Evolutionary conservation across 2,888 invertebrate species (phyloP).

Genomic region (Drosophila percnosoma): DNA sequence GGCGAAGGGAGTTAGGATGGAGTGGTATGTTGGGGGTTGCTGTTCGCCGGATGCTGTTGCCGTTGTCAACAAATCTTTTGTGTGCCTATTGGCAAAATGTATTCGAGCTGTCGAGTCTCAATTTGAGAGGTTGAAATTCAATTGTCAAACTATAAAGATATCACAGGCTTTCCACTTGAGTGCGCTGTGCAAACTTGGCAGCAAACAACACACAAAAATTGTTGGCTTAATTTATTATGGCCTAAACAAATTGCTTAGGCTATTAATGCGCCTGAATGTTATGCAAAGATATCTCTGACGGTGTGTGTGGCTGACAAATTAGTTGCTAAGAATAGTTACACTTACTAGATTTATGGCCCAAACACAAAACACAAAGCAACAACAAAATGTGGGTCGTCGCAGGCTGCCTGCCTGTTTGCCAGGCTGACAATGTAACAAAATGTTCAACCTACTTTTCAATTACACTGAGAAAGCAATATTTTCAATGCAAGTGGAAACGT

Average conservation of each 20-base stretch:
- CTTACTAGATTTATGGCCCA: constrained; percentile 55
- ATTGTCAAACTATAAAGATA: constrained; percentile 74
- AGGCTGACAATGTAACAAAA: constrained; percentile 65
- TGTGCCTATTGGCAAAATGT: constrained; percentile 76
- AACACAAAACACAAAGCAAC: constrained; percentile 28
- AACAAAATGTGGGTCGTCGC: constrained; percentile 51
- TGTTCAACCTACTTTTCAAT: constrained; percentile 79
- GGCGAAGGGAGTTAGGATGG: background rate
- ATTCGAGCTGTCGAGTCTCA: constrained; percentile 36
- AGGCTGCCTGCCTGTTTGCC: constrained; percentile 4
- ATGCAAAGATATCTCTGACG: constrained; percentile 16
- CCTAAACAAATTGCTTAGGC: constrained; percentile 60
- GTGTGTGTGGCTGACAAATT: constrained; percentile 62
- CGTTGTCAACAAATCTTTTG: constrained; percentile 79
- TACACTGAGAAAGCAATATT: constrained; percentile 28
- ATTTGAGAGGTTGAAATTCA: constrained; percentile 61
- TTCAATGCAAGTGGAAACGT: background rate
- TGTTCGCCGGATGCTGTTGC: constrained; percentile 58
- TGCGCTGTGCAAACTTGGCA: constrained; percentile 42
- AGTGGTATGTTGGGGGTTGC: background rate
- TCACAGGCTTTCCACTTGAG: constrained; percentile 76
- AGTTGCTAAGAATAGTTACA: constrained; percentile 54
- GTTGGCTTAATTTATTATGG: constrained; percentile 72
- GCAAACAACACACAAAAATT: constrained; percentile 45
- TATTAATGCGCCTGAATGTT: constrained; percentile 33